These are phyloP conservation scores for Saiga tatarica DNA, from an alignment of 2,113 vertebrate species.

Conservation along the genomic window DNA sequence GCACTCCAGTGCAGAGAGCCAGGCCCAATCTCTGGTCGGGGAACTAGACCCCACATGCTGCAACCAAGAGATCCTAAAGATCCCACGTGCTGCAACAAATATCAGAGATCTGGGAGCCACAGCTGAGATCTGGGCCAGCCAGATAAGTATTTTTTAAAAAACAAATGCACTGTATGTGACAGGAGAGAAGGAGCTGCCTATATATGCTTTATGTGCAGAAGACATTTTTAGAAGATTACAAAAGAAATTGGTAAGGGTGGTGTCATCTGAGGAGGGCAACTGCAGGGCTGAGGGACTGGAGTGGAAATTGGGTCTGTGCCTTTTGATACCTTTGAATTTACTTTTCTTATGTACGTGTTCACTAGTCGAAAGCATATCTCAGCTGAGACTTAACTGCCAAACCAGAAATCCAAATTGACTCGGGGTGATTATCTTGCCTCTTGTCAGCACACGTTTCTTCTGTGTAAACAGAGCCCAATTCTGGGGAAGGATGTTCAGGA, in stretches of 20 bases:
- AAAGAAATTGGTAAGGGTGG: neutral
- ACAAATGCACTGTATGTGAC: neutral
- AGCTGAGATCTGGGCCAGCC: neutral
- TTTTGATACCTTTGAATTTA: neutral
- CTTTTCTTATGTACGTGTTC: neutral
- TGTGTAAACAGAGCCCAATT: no score
- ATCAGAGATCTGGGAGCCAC: neutral
- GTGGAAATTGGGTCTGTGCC: neutral
- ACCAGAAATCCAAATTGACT: neutral
- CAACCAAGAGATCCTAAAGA: neutral
- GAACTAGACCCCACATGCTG: neutral
- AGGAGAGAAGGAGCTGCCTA: neutral
- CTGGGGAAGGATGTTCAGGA: neutral
- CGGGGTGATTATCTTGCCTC: neutral
- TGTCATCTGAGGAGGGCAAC: neutral
- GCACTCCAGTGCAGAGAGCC: neutral
- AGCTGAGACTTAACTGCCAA: neutral
- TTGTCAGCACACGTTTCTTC: neutral
- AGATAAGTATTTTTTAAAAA: neutral
- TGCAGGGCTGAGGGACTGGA: neutral
- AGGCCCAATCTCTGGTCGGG: rapidly evolving
- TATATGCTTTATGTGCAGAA: neutral
- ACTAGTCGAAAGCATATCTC: neutral
- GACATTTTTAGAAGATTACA: neutral
- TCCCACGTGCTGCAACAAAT: neutral